phyloP scores from a whole-genome alignment of 2,888 invertebrate genomes.

The Meta bourneti region DNA sequence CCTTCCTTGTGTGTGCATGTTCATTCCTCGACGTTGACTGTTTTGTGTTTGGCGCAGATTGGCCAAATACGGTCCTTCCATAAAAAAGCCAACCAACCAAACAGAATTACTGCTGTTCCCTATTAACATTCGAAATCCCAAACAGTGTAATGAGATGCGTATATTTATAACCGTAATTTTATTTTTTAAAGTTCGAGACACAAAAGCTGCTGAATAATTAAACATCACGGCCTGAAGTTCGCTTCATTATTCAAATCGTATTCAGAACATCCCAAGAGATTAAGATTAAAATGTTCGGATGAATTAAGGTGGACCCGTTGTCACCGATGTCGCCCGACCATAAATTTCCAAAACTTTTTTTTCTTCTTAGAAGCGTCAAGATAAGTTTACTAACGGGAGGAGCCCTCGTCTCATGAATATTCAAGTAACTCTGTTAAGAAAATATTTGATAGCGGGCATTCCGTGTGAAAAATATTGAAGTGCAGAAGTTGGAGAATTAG shows the following conservation, averaged over 20 bases:
- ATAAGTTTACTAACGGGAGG: conserved; percentile 9
- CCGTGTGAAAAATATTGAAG: not conserved
- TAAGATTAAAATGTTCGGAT: conserved; percentile 30
- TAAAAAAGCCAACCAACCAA: not conserved
- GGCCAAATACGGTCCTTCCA: not conserved
- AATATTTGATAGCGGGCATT: not conserved
- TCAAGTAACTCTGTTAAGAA: conserved; percentile 15
- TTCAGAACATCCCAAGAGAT: conserved; percentile 18
- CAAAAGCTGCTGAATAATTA: conserved; percentile 28
- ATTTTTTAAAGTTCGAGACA: not conserved
- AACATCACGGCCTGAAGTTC: not conserved
- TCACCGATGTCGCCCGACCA: conserved; percentile 3
- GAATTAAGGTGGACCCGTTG: not conserved
- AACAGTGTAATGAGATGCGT: not conserved
- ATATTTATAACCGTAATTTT: not conserved
- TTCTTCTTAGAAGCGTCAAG: not conserved
- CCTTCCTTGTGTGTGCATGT: no score
- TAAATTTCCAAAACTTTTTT: conserved; percentile 20
- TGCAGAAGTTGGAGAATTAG: not conserved
- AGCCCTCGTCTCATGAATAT: conserved; percentile 12
- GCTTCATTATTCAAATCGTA: conserved; percentile 48
- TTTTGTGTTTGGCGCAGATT: no score
- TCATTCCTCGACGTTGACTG: no score
- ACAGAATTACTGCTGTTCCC: not conserved
- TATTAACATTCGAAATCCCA: not conserved